These are phyloP conservation scores for Augiades crinisus DNA, from an alignment of 2,888 invertebrate genomes.

Conservation along the genomic window DNA sequence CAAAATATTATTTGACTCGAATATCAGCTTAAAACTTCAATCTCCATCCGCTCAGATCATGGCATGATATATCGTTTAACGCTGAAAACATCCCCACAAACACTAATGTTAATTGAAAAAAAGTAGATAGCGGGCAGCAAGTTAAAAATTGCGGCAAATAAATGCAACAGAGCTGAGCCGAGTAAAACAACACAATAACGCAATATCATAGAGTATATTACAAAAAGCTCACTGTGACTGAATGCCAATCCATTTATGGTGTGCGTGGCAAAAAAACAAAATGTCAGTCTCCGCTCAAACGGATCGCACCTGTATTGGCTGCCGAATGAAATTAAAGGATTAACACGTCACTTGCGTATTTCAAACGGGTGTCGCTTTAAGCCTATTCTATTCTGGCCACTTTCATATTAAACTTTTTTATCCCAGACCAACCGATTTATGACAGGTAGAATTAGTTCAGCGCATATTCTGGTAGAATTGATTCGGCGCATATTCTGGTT, in stretches of 20 bases:
- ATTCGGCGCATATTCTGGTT: too few species aligned
- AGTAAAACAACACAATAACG: neutral
- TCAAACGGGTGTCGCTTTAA: neutral
- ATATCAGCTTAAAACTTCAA: too few species aligned
- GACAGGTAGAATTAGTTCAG: too few species aligned
- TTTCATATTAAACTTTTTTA: too few species aligned
- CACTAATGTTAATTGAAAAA: neutral
- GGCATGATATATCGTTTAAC: too few species aligned
- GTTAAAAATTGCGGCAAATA: neutral
- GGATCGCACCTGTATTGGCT: neutral
- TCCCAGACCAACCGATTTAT: too few species aligned
- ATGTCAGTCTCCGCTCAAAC: too few species aligned
- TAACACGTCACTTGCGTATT: neutral
- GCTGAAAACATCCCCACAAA: neutral
- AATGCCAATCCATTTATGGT: neutral
- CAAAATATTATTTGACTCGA: too few species aligned
- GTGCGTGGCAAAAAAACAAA: neutral
- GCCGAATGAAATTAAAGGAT: neutral
- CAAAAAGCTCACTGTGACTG: neutral
- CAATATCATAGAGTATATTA: conserved; percentile 4
- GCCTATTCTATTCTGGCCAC: neutral
- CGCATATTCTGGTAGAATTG: too few species aligned
- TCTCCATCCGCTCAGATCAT: too few species aligned
- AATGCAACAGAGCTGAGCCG: neutral
- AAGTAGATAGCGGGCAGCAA: neutral